Conservation (phyloP, 2,888 invertebrate species). For the Pollenia griseotomentosa region DNA sequence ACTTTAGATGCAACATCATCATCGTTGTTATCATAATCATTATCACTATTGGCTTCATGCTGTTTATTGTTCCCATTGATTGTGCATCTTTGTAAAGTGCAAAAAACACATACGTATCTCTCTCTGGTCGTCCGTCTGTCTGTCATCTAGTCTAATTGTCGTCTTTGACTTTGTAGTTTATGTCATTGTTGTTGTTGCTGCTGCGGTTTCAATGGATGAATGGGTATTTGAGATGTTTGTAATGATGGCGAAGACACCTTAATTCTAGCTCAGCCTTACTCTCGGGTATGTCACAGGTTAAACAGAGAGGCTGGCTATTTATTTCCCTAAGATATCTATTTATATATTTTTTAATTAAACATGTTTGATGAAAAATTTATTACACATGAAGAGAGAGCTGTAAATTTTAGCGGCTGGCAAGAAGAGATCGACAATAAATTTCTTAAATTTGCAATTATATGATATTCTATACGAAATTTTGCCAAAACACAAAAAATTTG, state of each 20-base stretch:
- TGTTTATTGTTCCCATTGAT: conserved; percentile 61
- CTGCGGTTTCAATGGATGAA: conserved; percentile 37
- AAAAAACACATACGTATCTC: conserved; percentile 50
- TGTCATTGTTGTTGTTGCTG: conserved; percentile 30
- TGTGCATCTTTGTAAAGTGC: conserved; percentile 46
- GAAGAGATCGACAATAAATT: no score
- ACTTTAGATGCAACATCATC: conserved; percentile 4
- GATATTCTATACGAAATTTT: no score
- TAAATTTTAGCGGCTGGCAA: no score
- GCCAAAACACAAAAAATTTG: no score
- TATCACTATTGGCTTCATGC: conserved; percentile 19
- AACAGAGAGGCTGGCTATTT: conserved; percentile 11
- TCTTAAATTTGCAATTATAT: no score
- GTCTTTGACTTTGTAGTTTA: conserved; percentile 9
- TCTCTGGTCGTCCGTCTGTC: neutral
- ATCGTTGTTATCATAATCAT: conserved; percentile 22
- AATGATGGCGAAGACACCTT: conserved; percentile 3
- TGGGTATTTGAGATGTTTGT: conserved; percentile 29
- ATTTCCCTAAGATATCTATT: conserved; percentile 40
- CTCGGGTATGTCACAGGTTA: neutral
- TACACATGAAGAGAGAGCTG: neutral
- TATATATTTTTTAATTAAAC: conserved; percentile 39
- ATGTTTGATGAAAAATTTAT: conserved; percentile 54
- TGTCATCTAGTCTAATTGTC: conserved; percentile 10
- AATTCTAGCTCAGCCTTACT: neutral